These are phyloP conservation scores for Metopolophium dirhodum DNA, from an alignment of 1,140 invertebrate genomes.

Conservation along the genomic window DNA sequence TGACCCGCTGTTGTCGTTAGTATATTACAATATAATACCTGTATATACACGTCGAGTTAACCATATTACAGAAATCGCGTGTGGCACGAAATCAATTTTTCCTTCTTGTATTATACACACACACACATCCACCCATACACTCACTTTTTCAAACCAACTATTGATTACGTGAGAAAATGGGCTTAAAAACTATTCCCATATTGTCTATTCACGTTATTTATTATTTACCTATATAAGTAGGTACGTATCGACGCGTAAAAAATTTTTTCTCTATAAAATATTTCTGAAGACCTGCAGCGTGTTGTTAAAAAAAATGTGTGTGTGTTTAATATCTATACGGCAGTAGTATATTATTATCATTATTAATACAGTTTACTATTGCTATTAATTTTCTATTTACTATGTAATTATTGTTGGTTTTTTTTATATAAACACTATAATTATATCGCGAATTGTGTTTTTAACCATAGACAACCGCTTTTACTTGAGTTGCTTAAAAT, in stretches of 20 bases:
- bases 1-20: slow-evolving; percentile 42
- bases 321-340: too few species aligned
- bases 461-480: neutral
- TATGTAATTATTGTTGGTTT: neutral
- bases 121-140: neutral
- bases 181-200: slow-evolving; percentile 25
- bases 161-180: slow-evolving; percentile 51
- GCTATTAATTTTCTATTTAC: too few species aligned
- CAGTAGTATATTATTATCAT: neutral
- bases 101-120: slow-evolving; percentile 26
- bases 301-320: too few species aligned
- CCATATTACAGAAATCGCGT: slow-evolving; percentile 46
- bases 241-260: neutral
- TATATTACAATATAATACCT: slow-evolving; percentile 12
- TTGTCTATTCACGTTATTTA: neutral
- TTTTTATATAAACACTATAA: neutral
- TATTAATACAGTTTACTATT: slow-evolving; percentile 10
- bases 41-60: slow-evolving; percentile 30
- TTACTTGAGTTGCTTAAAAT: neutral
- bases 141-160: slow-evolving; percentile 14
- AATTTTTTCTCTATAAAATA: neutral
- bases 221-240: slow-evolving; percentile 32
- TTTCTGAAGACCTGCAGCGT: neutral
- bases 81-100: slow-evolving; percentile 52
- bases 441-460: neutral